Evolutionary conservation across 2,797 vertebrate genomes (phyloP), one percentile per base, ranked within the genome.

Genomic region (Melopsittacus undulatus): DNA sequence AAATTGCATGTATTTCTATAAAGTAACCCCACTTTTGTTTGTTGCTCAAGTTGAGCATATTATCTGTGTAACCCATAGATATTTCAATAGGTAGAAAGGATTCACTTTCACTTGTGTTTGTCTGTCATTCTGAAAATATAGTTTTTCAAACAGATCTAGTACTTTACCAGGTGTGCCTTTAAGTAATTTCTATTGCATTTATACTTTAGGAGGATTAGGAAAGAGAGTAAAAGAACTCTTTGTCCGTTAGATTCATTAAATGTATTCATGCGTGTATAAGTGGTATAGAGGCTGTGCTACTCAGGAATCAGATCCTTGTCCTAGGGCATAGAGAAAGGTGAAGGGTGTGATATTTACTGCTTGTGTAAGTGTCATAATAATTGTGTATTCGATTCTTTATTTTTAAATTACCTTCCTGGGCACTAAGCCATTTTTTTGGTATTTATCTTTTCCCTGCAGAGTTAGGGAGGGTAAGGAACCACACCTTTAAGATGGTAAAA

Each of bases 261-360:
- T 85, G 95, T 96, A 97, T 96, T 97, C 97, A 97, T 97, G 97
- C 96, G 90, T 97, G 95, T 94, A 89, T 96, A 97, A 97, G 93
- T 94, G 84, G 87, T 27, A 85, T 68, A 97, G 97, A 97, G 92
- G 95, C 96, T 90, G 94, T 83, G 88, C 86, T 96, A 1, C 95
- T 95, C 23, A 2, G 95, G 95, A 97, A 97, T 76, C 93, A 86
- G 95, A 97, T 96, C 96, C 94, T 94, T 96, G 83, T 96, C 96
- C 83, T 91, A 91, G 94, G 96, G 91, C 93, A 92, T 91, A 94
- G 94, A 95, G 69, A 89, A 92, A 95, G 89, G 95, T 95, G 95
- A 97, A 96, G 93, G 94, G 96, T 94, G 95, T 94, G 96, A 96
- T 97, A 96, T 93, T 97, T 97, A 94, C 94, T 94, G 94, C 95